Evolutionary conservation across 2,797 vertebrate species (phyloP).

Genomic region (Melanotaenia parkinsoni): DNA sequence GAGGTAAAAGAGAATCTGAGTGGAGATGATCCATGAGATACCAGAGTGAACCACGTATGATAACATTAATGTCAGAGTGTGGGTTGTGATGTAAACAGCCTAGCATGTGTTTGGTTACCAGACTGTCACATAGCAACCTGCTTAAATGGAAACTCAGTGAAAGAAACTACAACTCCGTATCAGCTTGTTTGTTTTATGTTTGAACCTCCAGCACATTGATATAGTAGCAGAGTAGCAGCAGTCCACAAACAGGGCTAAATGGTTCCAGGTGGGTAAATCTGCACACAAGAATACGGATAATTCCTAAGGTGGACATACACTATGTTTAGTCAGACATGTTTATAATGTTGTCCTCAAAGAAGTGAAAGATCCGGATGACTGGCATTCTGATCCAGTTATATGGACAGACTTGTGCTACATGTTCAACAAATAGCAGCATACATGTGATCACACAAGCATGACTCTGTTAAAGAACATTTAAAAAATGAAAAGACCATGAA

Average conservation of each 20-base stretch:
- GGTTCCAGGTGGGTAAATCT: constrained; percentile 9
- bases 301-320: constrained; percentile 20
- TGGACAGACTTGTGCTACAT: constrained; percentile 46
- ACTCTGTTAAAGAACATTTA: constrained; percentile 25
- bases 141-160: constrained; percentile 16
- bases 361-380: constrained; percentile 50
- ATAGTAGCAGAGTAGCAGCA: neutral
- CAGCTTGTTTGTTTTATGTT: neutral
- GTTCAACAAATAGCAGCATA: constrained; percentile 29
- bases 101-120: constrained; percentile 20
- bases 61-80: constrained; percentile 22
- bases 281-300: constrained; percentile 15
- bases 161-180: neutral
- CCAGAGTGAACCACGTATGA: constrained; percentile 18
- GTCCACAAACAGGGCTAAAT: neutral
- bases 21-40: constrained; percentile 24
- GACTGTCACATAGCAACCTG: constrained; percentile 12
- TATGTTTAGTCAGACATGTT: constrained; percentile 24
- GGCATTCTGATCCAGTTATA: constrained; percentile 37
- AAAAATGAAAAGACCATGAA: constrained; percentile 39
- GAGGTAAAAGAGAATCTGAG: constrained; percentile 31
- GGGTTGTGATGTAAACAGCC: constrained; percentile 23
- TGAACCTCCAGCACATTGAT: neutral
- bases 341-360: constrained; percentile 14
- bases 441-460: constrained; percentile 45